Base-by-base conservation (phyloP, 2,888 invertebrate species). In the Dichetophora obliterata region DNA sequence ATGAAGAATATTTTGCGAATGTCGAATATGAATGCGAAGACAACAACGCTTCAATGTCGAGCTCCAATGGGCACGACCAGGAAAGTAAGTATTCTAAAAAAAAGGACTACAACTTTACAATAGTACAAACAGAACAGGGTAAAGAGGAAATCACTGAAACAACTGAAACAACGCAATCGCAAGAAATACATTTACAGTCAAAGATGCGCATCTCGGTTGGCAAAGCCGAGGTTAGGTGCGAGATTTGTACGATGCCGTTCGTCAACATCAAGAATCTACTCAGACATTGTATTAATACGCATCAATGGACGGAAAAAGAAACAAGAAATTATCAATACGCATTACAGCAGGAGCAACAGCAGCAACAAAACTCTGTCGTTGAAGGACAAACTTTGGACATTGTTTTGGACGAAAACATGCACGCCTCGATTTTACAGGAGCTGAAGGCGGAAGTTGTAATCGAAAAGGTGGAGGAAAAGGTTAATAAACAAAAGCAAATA, bases 101-200 rank as follows among this genome's bases (percentile, higher is more conserved):
- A 11, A 79, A 78, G 16, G 83, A 86, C 69, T 86, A 82, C 65
- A 84, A 83, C 66, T 82, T 84, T 71, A 82, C 82, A 6, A 83
- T 85, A n/a, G 81, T 82, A 8, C 82, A 83, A 48, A 82, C 80
- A 63, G 80, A 79, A 50, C 80, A 81, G 24, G 81, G 81, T 0
- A 82, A 79, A n/a, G 79, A 81, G n/a, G 82, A 82, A 66, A 79
- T 81, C 31, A 72, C 81, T 3, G 75, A 80, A 5, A 79, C 78
- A 5, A 79, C 78, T 69, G 5, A 75, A 31, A 31, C 5, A 31
- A 5, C 31, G 48, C 16, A 50, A 54, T 9, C 71, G 75, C 4
- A 19, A 11, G 61, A 14, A 11, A 16, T 65, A 50, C 71, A 14
- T 27, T 68, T 34, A 14, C 54, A 24, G 57, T 59, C 22, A 57